Percentiles rank a stretch among this genome's conserved stretches.
These are phyloP conservation scores for Strigamia transsilvanica DNA, from an alignment of 2,888 invertebrate genomes.

Conservation along the genomic window DNA sequence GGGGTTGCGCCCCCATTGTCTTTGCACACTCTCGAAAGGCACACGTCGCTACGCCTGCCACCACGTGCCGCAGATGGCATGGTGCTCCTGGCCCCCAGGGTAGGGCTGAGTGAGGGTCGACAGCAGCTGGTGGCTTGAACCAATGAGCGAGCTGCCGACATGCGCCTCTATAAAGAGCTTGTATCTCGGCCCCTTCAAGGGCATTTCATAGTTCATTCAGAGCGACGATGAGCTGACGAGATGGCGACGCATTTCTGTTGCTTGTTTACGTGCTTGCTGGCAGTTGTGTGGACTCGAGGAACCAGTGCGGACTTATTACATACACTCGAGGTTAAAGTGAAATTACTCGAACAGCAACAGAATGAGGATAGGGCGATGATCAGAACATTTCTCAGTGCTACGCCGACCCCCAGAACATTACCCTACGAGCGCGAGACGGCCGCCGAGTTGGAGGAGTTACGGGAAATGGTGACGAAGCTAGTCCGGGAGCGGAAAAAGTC, in stretches of 20 bases:
- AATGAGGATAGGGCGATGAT: slow-evolving; percentile 56
- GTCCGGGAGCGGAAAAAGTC: slow-evolving; percentile 55
- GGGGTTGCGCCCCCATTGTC: not conserved
- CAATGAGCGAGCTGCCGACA: slow-evolving; percentile 32
- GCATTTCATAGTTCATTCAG: not conserved
- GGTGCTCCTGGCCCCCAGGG: slow-evolving; percentile 39
- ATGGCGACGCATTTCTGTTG: not conserved
- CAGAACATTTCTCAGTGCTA: slow-evolving; percentile 50
- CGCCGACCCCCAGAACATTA: slow-evolving; percentile 21
- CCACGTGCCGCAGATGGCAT: slow-evolving; percentile 51
- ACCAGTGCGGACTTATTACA: slow-evolving; percentile 27
- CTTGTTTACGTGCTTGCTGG: not conserved
- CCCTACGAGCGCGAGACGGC: slow-evolving; percentile 33
- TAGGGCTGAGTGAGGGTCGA: slow-evolving; percentile 20
- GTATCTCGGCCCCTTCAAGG: slow-evolving; percentile 30
- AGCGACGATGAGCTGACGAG: slow-evolving; percentile 24
- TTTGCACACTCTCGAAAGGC: slow-evolving; percentile 40
- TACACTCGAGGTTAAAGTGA: slow-evolving; percentile 52
- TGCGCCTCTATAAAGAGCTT: slow-evolving; percentile 23
- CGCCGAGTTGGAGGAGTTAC: slow-evolving; percentile 52
- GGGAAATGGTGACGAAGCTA: slow-evolving; percentile 54
- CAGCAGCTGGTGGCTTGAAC: slow-evolving; percentile 31
- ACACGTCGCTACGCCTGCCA: slow-evolving; percentile 44
- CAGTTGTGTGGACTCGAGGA: not conserved
- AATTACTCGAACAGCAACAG: slow-evolving; percentile 48